A percentile compares a stretch with the other conserved stretches of the same genome.
Evolutionary conservation across 1,140 invertebrate genomes (phyloP).

Genomic region (Trialeurodes vaporariorum): DNA sequence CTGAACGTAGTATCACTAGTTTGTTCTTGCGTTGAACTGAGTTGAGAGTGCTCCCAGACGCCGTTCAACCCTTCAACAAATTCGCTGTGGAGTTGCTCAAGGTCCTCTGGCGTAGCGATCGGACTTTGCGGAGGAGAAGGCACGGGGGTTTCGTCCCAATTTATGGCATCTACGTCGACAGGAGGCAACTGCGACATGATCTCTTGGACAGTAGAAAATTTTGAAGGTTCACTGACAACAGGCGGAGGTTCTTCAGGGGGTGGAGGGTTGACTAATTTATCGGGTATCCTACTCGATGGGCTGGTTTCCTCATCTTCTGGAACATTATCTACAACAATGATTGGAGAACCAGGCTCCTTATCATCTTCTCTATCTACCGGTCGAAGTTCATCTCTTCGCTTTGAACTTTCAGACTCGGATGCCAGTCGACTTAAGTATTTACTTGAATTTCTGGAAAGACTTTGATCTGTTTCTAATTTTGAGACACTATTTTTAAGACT

Average conservation of each 20-base stretch:
- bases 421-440: constrained; percentile 7
- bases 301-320: not conserved
- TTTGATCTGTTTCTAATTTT: constrained; percentile 1
- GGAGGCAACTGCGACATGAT: constrained; percentile 49
- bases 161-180: constrained; percentile 43
- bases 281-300: not conserved
- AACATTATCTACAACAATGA: constrained; percentile 7
- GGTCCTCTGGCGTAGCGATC: constrained; percentile 27
- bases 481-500: not conserved
- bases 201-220: constrained; percentile 35
- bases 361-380: constrained; percentile 15
- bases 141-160: constrained; percentile 35
- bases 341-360: constrained; percentile 13
- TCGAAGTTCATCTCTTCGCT: no score
- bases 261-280: constrained; percentile 8
- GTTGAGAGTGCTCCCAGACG: constrained; percentile 38
- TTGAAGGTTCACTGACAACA: constrained; percentile 2
- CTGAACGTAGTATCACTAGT: constrained; percentile 44
- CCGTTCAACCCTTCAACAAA: constrained; percentile 48
- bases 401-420: not conserved
- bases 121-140: constrained; percentile 25
- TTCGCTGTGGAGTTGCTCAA: constrained; percentile 36
- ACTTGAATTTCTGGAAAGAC: not conserved
- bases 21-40: not conserved
- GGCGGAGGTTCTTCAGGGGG: constrained; percentile 10